These are phyloP conservation scores for Ptychochromis oligacanthus DNA, from an alignment of 2,113 vertebrate genomes.

Conservation along the genomic window DNA sequence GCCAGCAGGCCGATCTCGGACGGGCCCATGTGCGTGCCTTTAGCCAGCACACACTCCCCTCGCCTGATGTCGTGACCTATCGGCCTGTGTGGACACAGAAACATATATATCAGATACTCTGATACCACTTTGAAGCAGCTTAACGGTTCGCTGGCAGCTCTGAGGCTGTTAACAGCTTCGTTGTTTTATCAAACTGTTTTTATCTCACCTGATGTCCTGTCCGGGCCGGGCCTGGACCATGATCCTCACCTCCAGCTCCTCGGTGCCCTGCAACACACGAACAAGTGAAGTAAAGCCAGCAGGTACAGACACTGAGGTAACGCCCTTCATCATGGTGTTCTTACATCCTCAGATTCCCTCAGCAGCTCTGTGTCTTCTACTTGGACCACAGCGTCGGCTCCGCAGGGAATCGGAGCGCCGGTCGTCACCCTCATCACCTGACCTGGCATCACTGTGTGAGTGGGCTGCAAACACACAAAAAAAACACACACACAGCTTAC, in stretches of 20 bases:
- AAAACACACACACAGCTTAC: neutral
- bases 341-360: slow-evolving; percentile 96
- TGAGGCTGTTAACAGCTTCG: no score
- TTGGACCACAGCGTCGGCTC: slow-evolving; percentile 97
- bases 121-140: no score
- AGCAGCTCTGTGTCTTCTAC: slow-evolving; percentile 98
- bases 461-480: slow-evolving; percentile 82
- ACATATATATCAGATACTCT: no score
- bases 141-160: no score
- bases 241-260: slow-evolving; percentile 97
- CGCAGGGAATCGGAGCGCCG: slow-evolving; percentile 98
- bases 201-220: slow-evolving; percentile 93
- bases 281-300: neutral
- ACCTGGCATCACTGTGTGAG: slow-evolving; percentile 98
- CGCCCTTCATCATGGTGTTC: slow-evolving; percentile 38
- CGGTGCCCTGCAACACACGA: slow-evolving; percentile 88
- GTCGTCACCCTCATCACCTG: slow-evolving; percentile 99
- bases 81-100: slow-evolving; percentile 81
- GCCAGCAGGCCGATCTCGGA: slow-evolving; percentile 97
- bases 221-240: slow-evolving; percentile 96
- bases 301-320: neutral
- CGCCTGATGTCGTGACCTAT: slow-evolving; percentile 99
- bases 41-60: slow-evolving; percentile 96
- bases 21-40: slow-evolving; percentile 98
- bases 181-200: neutral